Base-by-base conservation (phyloP, 2,797 vertebrate genomes). In the Alectoris magna region DNA sequence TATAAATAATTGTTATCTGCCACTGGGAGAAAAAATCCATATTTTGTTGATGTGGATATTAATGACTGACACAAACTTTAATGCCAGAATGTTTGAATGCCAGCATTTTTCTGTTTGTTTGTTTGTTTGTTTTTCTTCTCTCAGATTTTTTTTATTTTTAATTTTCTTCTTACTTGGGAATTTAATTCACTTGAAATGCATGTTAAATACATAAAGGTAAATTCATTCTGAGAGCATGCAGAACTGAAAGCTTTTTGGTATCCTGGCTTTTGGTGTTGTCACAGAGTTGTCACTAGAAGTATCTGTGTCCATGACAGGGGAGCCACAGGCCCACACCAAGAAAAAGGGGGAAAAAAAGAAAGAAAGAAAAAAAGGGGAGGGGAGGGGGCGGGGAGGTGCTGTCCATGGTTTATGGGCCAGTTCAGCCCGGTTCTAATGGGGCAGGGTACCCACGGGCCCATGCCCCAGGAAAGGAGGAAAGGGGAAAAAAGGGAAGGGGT, bases 1-100 rank as follows among this genome's bases (percentile, higher is more conserved):
- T 87, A 19, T 62, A 93, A 95, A 63, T 82, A 89, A 34, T 87
- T 91, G 69, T 90, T 84, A 68, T 58, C 87, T 91, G 44, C 27
- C 41, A 70, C 87, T 90, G 92, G 56, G 27, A 91, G 22, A 77
- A 6, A 88, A 62, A 85, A 62, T 90, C 56, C 18, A 13, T 77
- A 48, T 77, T 94, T 79, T 88, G 9, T 72, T 88, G 51, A 46
- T 59, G 31, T 46, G 68, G 87, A 83, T 83, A 92, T 71, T 91
- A 88, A 83, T 49, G 36, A 13, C 1, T 66, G 13, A 69, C 11
- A 14, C 1, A 72, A 84, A 75, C 22, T 75, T 84, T 83, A 86
- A 41, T 60, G 29, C 6, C 22, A 84, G 38, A 92, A 41, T 70
- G 17, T 74, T 62, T 44, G 58, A 71, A 77, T 77, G 26, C 2